phyloP scores from a whole-genome alignment of 2,888 invertebrate genomes.

The Didymodactylos carnosus region DNA sequence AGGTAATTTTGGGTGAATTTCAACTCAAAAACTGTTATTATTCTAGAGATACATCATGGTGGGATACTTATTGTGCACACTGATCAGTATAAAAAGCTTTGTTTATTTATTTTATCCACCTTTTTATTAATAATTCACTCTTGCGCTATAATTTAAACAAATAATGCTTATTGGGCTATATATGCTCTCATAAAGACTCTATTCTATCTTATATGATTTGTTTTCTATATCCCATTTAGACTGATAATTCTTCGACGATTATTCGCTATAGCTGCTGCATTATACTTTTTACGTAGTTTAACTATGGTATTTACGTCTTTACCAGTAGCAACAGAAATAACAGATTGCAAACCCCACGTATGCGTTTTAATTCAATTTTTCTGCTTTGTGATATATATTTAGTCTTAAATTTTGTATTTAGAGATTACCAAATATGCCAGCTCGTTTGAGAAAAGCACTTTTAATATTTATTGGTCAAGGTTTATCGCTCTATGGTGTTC shows the following conservation, averaged over 20 bases:
- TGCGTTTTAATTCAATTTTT: not conserved
- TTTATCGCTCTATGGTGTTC: slow-evolving; percentile 51
- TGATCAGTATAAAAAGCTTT: too few species aligned
- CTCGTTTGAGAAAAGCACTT: not conserved
- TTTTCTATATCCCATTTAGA: too few species aligned
- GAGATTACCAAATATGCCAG: not conserved
- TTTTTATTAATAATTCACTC: too few species aligned
- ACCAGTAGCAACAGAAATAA: slow-evolving; percentile 41
- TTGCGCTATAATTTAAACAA: too few species aligned
- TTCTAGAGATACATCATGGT: too few species aligned
- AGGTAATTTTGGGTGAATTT: too few species aligned
- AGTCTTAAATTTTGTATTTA: not conserved
- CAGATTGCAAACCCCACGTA: not conserved
- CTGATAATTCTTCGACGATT: slow-evolving; percentile 79
- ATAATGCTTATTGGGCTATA: too few species aligned
- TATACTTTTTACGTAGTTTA: slow-evolving; percentile 82
- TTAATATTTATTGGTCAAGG: not conserved
- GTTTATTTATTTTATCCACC: too few species aligned
- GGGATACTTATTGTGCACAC: too few species aligned
- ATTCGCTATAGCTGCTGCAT: slow-evolving; percentile 85
- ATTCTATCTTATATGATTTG: too few species aligned
- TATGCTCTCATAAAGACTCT: too few species aligned
- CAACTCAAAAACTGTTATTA: too few species aligned
- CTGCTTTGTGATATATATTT: not conserved
- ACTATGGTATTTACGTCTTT: slow-evolving; percentile 98